phyloP scores from a whole-genome alignment of 2,113 vertebrate species.

The Saccopteryx bilineata region DNA sequence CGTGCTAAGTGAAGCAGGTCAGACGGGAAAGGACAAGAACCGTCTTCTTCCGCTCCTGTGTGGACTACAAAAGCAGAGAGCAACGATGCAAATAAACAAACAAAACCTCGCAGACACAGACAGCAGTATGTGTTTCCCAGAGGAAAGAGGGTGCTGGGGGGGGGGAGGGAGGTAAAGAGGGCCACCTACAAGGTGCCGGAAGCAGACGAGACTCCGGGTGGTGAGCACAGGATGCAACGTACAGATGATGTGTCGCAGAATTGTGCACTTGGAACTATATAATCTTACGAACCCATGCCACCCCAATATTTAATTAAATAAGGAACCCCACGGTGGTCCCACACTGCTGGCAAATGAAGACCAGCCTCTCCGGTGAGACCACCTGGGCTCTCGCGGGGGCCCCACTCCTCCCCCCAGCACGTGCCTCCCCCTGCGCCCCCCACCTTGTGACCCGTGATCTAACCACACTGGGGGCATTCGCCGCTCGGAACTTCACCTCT shows the following conservation, averaged over 20 bases:
- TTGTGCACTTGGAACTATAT: not conserved
- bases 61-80: not conserved
- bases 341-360: not conserved
- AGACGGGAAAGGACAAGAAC: not conserved
- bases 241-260: too few relatives aligned
- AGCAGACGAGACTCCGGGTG: not conserved
- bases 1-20: not conserved
- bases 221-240: not conserved
- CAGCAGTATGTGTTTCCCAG: not conserved
- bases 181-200: not conserved
- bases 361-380: not conserved
- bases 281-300: not conserved
- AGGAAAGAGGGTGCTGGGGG: not conserved
- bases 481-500: not conserved
- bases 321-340: not conserved
- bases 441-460: fast-evolving
- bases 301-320: not conserved
- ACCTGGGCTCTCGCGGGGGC: not conserved
- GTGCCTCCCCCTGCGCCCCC: fast-evolving
- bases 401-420: not conserved
- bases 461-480: too few relatives aligned
- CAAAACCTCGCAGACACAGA: not conserved
- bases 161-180: not conserved
- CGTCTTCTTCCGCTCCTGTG: too few relatives aligned
- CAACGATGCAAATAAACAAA: not conserved